These are phyloP conservation scores for Pollachius pollachius DNA, from an alignment of 2,113 vertebrate species.

Conservation along the genomic window DNA sequence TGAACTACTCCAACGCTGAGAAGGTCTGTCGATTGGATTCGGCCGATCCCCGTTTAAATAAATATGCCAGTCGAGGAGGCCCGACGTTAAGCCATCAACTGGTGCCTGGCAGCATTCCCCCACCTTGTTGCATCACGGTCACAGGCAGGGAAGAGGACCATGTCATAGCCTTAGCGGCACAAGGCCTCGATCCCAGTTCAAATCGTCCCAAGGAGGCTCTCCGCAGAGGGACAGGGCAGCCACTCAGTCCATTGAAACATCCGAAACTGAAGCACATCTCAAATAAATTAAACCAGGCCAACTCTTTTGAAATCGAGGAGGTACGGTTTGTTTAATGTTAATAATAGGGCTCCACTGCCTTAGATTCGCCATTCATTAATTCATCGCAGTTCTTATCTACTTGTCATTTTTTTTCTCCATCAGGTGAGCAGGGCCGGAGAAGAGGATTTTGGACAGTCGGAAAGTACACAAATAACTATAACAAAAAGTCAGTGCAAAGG, in stretches of 20 bases:
- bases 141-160: conserved; percentile 58
- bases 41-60: neutral
- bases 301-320: conserved; percentile 78
- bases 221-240: conserved; percentile 4
- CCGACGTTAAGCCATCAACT: conserved; percentile 7
- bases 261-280: conserved; percentile 22
- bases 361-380: neutral
- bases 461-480: conserved; percentile 25
- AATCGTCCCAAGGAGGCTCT: conserved; percentile 10
- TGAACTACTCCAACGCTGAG: neutral
- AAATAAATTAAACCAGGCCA: conserved; percentile 47
- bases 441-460: conserved; percentile 59
- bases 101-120: neutral
- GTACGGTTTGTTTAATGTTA: conserved; percentile 41
- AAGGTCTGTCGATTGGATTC: neutral
- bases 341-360: neutral
- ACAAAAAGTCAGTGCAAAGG: conserved; percentile 48
- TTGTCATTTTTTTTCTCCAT: neutral
- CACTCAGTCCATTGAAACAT: conserved; percentile 35
- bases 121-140: conserved; percentile 60
- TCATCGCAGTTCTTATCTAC: neutral
- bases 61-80: neutral
- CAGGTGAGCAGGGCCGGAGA: conserved; percentile 72
- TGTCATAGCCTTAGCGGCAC: conserved; percentile 8
- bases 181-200: conserved; percentile 9